Base-by-base conservation (phyloP, 1,140 invertebrate genomes). In the Oryzaephilus surinamensis region DNA sequence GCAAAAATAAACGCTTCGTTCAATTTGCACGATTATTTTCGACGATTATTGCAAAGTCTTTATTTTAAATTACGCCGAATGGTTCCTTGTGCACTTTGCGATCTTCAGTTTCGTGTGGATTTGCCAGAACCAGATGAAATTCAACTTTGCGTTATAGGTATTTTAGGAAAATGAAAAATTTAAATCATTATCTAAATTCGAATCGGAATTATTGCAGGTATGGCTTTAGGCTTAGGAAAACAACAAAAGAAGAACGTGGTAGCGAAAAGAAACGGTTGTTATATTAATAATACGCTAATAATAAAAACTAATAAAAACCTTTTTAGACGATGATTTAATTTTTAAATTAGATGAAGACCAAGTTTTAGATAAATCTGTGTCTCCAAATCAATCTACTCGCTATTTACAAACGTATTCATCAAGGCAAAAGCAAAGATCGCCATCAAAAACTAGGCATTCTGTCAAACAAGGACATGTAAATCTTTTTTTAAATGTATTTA, bases 71-170 rank as follows among this genome's bases (percentile, higher is more conserved):
- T 92, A 19, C 72, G 88, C 26, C 70, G 80, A 27, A 78, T 89
- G 74, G 75, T 79, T 17, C 89, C 89, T 0, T 92, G 87, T 61
- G 79, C 81, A 35, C 62, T 93, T 7, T 79, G 77, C 46, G 77
- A 84, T 60, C 54, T 93, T 13, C 73, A 76, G 44, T 89, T 92
- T 57, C 70, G 76, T 53, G 69, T 91, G 4, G 82, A 85, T 49
- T 63, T 90, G 41, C 84, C 86, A 0, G 86, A 91, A 58, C 75
- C 80, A 32, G 90, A 96, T 60, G 89, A 95, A 67, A 79, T 96
- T 43, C 91, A 95, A 61, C 65, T 96, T 24, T 77, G 81, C 32
- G 72, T 84, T 8, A 67, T 80, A 41, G 62, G 79, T 74, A 57
- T 64, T 65, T 20, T 20, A 5, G n/a, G n/a, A n/a, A 30, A 33